phyloP scores from a whole-genome alignment of 53 echinoderm and acorn worm species.

The Patiria pectinifera region DNA sequence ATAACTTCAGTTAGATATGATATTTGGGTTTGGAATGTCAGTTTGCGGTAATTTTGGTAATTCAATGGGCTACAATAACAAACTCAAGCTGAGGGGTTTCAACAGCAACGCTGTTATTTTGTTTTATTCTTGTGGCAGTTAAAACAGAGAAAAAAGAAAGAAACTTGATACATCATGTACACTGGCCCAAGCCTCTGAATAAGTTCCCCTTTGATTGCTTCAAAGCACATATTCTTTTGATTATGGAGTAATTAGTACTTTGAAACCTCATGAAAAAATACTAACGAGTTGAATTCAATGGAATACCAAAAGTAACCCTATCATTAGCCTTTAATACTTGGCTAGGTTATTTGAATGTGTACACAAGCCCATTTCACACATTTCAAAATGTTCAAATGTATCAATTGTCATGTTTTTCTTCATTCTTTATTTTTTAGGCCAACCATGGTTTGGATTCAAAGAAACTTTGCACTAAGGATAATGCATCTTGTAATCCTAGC shows the following conservation, averaged over 20 bases:
- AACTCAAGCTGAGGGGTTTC: no score
- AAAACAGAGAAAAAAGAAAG: background rate
- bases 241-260: background rate
- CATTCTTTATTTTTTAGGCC: constrained; percentile 6
- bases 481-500: constrained; percentile 1
- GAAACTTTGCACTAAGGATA: constrained; percentile 4
- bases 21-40: no score
- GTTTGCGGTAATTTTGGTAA: no score
- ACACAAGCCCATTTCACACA: background rate
- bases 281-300: background rate
- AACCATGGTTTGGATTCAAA: constrained; percentile 7
- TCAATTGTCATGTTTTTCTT: constrained; percentile 8
- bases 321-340: background rate
- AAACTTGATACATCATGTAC: background rate
- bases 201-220: background rate
- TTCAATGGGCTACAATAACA: no score
- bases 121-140: background rate
- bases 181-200: background rate
- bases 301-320: constrained; percentile 3
- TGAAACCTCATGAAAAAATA: constrained; percentile 4
- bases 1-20: no score
- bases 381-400: background rate
- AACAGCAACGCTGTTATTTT: background rate
- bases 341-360: background rate
- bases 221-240: background rate